These are phyloP conservation scores for Lasioglossum vierecki DNA, from an alignment of 2,888 invertebrate species.

Conservation along the genomic window DNA sequence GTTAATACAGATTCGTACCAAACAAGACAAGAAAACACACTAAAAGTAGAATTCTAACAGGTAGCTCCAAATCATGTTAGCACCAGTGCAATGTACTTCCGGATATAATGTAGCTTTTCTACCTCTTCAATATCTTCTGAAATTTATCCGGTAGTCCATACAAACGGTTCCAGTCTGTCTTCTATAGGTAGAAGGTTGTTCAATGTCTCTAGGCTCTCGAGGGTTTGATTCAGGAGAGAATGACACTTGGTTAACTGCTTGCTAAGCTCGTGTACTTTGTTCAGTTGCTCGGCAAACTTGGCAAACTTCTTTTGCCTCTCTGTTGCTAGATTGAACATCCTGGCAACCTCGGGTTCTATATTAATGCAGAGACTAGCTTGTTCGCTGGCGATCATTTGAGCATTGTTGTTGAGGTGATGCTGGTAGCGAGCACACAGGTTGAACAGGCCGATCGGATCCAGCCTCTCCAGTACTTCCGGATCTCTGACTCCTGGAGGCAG, in stretches of 20 bases:
- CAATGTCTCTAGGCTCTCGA: conserved; percentile 93
- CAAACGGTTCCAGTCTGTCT: conserved; percentile 94
- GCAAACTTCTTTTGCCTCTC: conserved; percentile 94
- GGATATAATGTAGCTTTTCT: conserved; percentile 1
- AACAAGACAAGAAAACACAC: conserved; percentile 9
- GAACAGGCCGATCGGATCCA: conserved; percentile 89
- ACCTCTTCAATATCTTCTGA: neutral
- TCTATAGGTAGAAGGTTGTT: conserved; percentile 93
- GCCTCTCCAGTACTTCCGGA: conserved; percentile 93
- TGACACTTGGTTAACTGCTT: conserved; percentile 93
- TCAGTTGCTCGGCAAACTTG: conserved; percentile 93
- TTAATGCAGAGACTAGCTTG: conserved; percentile 90
- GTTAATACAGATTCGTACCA: neutral
- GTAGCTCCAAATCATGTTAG: conserved; percentile 34
- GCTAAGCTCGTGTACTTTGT: conserved; percentile 92
- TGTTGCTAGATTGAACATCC: conserved; percentile 88
- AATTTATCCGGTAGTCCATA: conserved; percentile 91
- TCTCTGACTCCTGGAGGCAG: conserved; percentile 92
- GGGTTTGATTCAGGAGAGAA: conserved; percentile 91
- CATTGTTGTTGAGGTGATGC: conserved; percentile 92
- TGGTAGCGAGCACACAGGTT: conserved; percentile 93
- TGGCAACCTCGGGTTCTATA: conserved; percentile 90
- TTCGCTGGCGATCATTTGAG: conserved; percentile 92
- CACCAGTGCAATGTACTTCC: conserved; percentile 42
- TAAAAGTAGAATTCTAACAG: conserved; percentile 13